Evolutionary conservation across 2,888 invertebrate genomes (phyloP), one percentile per base, ranked within the genome.

Genomic region (Epiblema foenella): DNA sequence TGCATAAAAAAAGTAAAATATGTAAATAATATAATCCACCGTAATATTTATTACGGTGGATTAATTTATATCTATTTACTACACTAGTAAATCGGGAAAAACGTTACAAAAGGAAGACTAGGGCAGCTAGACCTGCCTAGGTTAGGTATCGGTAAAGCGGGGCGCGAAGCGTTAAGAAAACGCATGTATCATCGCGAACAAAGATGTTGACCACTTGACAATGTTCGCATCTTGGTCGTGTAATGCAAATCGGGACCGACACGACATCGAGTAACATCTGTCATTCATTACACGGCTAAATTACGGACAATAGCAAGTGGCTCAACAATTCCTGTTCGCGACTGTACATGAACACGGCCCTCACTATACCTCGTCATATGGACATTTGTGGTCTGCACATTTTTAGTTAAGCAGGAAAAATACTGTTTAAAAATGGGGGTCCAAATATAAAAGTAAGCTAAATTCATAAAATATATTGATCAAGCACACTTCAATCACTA

Each of bases 401-500:
- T 18, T 17, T 17, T 2, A 42, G 49, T n/a, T 49, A 49, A 49
- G 17, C 49, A 42, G 17, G 2, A 8, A n/a, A 51, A 18, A 17
- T 18, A 51, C 18, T 42, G 42, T 12, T 15, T 4, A 51, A 9
- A 49, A 18, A 18, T n/a, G n/a, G n/a, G n/a, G 51, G 51, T 18
- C 2, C 51, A 17, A 9, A 5, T 51, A 10, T 18, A 51, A 51
- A 51, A 11, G 33, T 11, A 57, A 57, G 33, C 10, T 8, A n/a
- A 33, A 29, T 33, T 56, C 11, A 57, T 57, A 17, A 17, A 33
- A 9, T 33, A 57, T 46, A 46, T 46, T 46, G n/a, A 37, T 17
- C 42, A n/a, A 39, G n/a, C 60, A 42, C 24, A 62, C 17, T 65
- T 84, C 76, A 90, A 75, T 90, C 90, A 74, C 86, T 89, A 18